Evolutionary conservation across 2,797 vertebrate genomes (phyloP), one percentile per base, ranked within the genome.

Genomic region (Huso huso): DNA sequence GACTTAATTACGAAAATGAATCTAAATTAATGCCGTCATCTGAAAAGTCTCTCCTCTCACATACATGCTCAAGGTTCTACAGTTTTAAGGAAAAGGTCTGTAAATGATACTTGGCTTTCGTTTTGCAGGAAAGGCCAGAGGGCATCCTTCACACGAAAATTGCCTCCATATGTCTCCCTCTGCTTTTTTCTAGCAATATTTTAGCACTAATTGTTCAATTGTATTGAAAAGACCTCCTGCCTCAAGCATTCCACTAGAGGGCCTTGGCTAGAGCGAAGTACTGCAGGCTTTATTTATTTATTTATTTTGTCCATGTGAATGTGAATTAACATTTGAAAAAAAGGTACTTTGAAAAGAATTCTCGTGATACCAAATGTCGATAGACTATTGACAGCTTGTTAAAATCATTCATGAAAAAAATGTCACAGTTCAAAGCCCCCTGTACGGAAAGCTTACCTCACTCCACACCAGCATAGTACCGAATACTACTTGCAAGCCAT

Each of bases 381-480:
- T 71, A 73, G 69, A 13, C 68, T 73, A 75, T 68, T 7, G 70
- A 72, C 75, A 75, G 72, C 74, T 74, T 62, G 67, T 79, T 74
- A 57, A 69, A 76, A 72, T 70, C 67, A 66, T 65, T 71, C 69
- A 76, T 74, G 77, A 74, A 77, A 77, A 77, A 79, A 70, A 73
- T 65, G 73, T 78, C 49, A 63, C 62, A 48, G 71, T 70, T 69
- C 69, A 74, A 68, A 69, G 74, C 50, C 61, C 66, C 75, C 68
- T 62, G 61, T 67, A 69, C 71, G 63, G 11, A 71, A 15, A 75
- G 72, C 90, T 89, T 89, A 99, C 95, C 96, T 98, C 96, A 7
- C 96, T 98, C 96, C 96, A 99, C 82, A 99, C 96, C 74, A 99
- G 85, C 96, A 99, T 99, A 8, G 96, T 99, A 78, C 96, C 96